phyloP scores from a whole-genome alignment of 2,888 invertebrate species.

The Buathra laborator region DNA sequence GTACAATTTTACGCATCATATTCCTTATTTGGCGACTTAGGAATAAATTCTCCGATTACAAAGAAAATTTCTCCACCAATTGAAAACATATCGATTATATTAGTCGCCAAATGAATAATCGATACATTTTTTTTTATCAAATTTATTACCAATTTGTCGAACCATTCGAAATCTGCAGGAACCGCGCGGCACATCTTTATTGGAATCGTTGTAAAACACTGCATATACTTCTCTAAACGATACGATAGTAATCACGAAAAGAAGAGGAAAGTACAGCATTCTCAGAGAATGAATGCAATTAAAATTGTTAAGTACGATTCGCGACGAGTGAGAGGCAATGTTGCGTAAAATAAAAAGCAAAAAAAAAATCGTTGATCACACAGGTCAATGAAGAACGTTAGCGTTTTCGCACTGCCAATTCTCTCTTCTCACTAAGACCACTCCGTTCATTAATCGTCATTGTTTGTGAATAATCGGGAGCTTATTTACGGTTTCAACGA shows the following conservation, averaged over 20 bases:
- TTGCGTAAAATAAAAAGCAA: background rate
- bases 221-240: slow-evolving; percentile 17
- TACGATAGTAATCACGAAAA: slow-evolving; percentile 35
- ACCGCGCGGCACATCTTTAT: slow-evolving; percentile 19
- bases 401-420: slow-evolving; percentile 58
- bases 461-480: slow-evolving; percentile 55
- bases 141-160: slow-evolving; percentile 54
- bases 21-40: background rate
- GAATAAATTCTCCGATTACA: background rate
- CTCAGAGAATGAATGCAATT: slow-evolving; percentile 18
- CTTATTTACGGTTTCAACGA: slow-evolving; percentile 57
- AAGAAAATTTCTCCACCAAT: background rate
- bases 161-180: slow-evolving; percentile 54
- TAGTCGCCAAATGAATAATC: background rate
- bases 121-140: background rate
- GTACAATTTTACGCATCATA: too few relatives aligned
- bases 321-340: background rate
- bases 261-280: slow-evolving; percentile 47
- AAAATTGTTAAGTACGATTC: slow-evolving; percentile 3
- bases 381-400: background rate
- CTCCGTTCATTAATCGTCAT: slow-evolving; percentile 40
- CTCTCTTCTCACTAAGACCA: slow-evolving; percentile 34
- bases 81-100: background rate
- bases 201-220: slow-evolving; percentile 38
- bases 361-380: background rate